Evolutionary conservation across 2,797 vertebrate genomes (phyloP), one percentile per base, ranked within the genome.

Genomic region (Rhynchotus rufescens): DNA sequence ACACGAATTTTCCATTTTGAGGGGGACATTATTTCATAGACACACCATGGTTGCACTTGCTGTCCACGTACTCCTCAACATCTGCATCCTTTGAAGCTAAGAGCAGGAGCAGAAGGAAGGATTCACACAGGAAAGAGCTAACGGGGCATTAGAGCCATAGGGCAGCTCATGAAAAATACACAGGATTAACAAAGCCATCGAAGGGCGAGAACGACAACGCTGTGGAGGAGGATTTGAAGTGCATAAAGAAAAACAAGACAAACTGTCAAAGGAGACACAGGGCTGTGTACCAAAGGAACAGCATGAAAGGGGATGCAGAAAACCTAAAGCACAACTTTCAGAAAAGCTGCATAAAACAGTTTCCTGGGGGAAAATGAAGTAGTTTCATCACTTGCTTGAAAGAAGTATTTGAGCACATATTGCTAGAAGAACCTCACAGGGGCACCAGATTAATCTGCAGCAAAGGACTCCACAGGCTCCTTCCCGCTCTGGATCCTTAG

Each of bases 1-100:
- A 15, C 5, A 6, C 0, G 9, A 30, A 7, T 74, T 54, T 71
- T 59, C 47, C 19, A 1, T 61, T 5, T 30, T 54, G 32, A 52
- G 26, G 19, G 15, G 3, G 32, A 22, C 28, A 47, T 25, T 22
- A 17, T 75, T 67, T 69, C 22, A 8, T 15, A 65, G 36, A 79
- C 5, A 4, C 40, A 36, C 59, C 4, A 10, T 0, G 21, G 30
- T 15, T 3, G 32, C 7, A 11, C 42, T 51, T 28, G 9, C 11
- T n/a, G 6, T 38, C 30, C 9, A 9, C 4, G 28, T 4, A 10
- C 14, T 23, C 2, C 26, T 57, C 26, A 72, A 1, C 9, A n/a
- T 34, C 9, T 13, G 44, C 59, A 14, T 22, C 54, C n/a, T 23
- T 65, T 28, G 66, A 84, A 12, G 7, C 1, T 25, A 59, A 25